These are phyloP conservation scores for Nomada flava DNA, from an alignment of 2,888 invertebrate genomes.

Conservation along the genomic window DNA sequence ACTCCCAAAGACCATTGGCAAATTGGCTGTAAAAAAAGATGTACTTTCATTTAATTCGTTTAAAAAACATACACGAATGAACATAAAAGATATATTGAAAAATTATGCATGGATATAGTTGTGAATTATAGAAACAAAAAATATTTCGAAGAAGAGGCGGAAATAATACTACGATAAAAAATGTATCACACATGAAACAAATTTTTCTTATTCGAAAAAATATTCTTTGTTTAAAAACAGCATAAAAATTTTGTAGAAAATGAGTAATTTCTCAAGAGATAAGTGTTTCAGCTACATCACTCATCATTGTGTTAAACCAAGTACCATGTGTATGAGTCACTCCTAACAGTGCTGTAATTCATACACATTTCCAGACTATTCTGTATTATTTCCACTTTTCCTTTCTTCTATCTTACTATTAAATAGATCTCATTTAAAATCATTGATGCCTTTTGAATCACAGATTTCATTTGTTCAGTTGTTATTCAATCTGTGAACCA, in stretches of 20 bases:
- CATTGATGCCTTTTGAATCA: neutral
- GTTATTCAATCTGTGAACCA: neutral
- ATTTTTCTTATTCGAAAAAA: neutral
- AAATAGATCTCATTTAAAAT: constrained; percentile 16
- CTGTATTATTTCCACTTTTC: constrained; percentile 38
- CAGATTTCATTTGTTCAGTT: neutral
- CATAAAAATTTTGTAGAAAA: neutral
- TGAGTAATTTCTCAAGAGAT: constrained; percentile 10
- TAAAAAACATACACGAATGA: neutral
- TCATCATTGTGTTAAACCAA: constrained; percentile 44
- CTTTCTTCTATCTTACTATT: constrained; percentile 22
- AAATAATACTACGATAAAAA: constrained; percentile 2
- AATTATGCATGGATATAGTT: neutral
- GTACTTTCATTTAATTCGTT: constrained; percentile 14
- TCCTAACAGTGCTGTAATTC: constrained; percentile 69
- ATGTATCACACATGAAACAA: constrained; percentile 10
- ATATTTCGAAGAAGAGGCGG: neutral
- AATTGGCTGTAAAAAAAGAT: constrained; percentile 87
- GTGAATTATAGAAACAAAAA: neutral
- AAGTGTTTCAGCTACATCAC: constrained; percentile 28
- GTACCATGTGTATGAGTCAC: constrained; percentile 75
- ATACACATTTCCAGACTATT: constrained; percentile 63
- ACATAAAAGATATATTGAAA: neutral
- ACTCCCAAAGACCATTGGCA: constrained; percentile 95
- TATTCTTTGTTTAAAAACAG: neutral